phyloP scores from a whole-genome alignment of 2,888 invertebrate species.

The Petrolisthes manimaculis region DNA sequence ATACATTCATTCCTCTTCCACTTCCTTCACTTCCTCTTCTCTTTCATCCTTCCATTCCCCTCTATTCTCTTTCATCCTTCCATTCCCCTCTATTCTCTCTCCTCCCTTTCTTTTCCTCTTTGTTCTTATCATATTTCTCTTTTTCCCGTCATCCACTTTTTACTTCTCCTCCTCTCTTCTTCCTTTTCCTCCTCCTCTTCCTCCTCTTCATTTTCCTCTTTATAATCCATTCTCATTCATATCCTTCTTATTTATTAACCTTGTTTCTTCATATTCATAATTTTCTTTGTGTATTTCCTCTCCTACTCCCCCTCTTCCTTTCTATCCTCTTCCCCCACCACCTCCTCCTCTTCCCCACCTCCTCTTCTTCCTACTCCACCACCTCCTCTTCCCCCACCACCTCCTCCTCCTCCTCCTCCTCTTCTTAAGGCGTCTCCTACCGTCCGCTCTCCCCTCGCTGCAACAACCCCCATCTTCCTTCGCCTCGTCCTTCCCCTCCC shows the following conservation, averaged over 20 bases:
- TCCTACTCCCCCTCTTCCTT: not conserved
- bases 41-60: not conserved
- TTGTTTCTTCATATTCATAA: not conserved
- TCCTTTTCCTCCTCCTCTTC: not conserved
- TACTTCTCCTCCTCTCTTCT: not conserved
- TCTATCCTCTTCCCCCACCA: not conserved
- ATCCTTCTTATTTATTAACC: not conserved
- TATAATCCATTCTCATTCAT: not conserved
- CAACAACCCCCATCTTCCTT: not conserved
- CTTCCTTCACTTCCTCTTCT: not conserved
- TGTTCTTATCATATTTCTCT: not conserved
- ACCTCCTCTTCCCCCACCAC: slow-evolving; percentile 16
- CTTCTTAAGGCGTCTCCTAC: not conserved
- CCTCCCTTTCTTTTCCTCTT: not conserved
- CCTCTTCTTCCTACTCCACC: not conserved
- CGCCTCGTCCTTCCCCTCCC: not conserved
- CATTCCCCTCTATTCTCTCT: not conserved
- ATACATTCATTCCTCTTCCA: not conserved
- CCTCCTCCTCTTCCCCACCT: slow-evolving; percentile 1
- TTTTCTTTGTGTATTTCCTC: not conserved
- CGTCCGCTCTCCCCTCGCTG: slow-evolving; percentile 11
- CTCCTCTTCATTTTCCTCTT: not conserved
- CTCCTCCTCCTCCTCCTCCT: slow-evolving; percentile 6
- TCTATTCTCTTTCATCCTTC: not conserved
- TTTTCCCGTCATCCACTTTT: not conserved